phyloP scores from a whole-genome alignment of 2,113 vertebrate genomes.

The Bubalus kerabau region DNA sequence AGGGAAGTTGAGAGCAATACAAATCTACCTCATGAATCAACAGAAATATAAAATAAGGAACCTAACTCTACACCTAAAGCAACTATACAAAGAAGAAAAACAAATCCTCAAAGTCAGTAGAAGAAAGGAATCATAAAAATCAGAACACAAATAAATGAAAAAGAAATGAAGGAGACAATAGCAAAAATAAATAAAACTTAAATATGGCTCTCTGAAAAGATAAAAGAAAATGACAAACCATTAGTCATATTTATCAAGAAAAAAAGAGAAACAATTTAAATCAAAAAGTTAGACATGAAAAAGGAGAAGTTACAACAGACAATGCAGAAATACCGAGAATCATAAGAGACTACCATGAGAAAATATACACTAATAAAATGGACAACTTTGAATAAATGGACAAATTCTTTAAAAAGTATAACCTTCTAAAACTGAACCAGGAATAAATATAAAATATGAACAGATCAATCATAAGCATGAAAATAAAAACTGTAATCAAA shows the following conservation, averaged over 20 bases:
- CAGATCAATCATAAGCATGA: background rate
- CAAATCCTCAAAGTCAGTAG: too few species aligned
- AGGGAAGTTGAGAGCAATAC: too few species aligned
- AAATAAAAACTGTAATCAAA: background rate
- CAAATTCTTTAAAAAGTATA: background rate
- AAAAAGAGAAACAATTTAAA: background rate
- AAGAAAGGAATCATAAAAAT: too few species aligned
- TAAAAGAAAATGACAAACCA: background rate
- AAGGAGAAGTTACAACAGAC: background rate
- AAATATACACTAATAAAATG: background rate
- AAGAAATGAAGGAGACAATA: background rate
- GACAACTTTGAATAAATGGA: background rate
- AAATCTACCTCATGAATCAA: too few species aligned
- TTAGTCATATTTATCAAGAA: background rate
- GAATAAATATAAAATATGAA: background rate
- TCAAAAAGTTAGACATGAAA: background rate
- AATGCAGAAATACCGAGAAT: background rate
- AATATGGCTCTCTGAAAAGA: background rate
- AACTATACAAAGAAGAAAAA: too few species aligned
- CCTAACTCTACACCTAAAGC: too few species aligned
- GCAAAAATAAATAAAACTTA: background rate
- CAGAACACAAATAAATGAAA: background rate
- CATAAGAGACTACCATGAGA: background rate
- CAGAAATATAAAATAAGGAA: too few species aligned
- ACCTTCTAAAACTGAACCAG: background rate